Conservation (phyloP, 2,113 vertebrate genomes). For the Mirounga angustirostris region DNA sequence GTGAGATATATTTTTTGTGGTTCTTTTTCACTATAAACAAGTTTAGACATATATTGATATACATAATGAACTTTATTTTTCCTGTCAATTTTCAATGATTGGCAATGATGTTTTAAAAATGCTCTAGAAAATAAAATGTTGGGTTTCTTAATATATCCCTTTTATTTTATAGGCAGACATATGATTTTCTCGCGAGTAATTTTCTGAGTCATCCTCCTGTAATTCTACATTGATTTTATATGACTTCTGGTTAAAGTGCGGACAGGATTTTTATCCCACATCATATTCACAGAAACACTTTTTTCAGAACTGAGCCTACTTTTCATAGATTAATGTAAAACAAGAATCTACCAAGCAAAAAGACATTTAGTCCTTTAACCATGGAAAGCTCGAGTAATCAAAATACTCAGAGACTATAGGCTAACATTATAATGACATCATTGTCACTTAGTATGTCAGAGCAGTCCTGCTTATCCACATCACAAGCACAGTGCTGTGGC, state of each 20-base stretch:
- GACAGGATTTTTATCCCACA: background rate
- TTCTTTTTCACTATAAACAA: background rate
- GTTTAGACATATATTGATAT: background rate
- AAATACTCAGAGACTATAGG: background rate
- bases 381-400: background rate
- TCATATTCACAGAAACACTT: background rate
- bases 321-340: background rate
- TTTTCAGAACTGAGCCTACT: background rate
- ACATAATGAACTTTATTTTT: background rate
- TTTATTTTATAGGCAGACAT: background rate
- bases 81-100: conserved; percentile 28
- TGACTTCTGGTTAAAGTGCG: background rate
- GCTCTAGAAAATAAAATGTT: background rate
- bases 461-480: background rate
- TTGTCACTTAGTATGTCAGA: background rate
- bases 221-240: background rate
- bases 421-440: background rate
- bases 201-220: background rate
- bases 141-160: background rate
- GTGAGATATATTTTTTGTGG: background rate
- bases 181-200: background rate
- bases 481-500: fast-evolving
- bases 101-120: conserved; percentile 1
- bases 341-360: background rate
- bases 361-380: background rate